phyloP scores from a whole-genome alignment of 2,797 vertebrate species.

The Pempheris klunzingeri region DNA sequence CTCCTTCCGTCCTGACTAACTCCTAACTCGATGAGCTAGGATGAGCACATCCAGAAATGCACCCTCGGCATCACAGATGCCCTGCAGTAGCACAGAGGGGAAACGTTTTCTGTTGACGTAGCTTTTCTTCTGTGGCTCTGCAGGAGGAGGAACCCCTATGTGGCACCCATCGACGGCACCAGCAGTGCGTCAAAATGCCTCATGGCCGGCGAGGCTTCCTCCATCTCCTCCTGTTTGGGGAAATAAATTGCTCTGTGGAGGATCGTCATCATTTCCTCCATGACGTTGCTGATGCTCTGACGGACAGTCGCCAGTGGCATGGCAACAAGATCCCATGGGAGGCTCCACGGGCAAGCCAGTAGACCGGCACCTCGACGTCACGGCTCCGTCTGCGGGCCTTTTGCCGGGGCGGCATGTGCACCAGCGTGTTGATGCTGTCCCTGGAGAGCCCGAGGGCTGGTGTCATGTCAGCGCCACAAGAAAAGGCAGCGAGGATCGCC shows the following conservation, averaged over 20 bases:
- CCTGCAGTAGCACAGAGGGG: neutral
- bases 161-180: neutral
- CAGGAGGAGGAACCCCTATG: neutral
- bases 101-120: neutral
- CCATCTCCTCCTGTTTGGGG: neutral
- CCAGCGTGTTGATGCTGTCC: too few species aligned
- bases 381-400: too few species aligned
- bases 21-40: too few species aligned
- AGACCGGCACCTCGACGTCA: too few species aligned
- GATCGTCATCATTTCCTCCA: constrained; percentile 2
- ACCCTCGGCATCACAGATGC: neutral
- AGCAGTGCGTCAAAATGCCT: neutral
- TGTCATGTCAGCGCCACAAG: too few species aligned
- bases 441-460: too few species aligned
- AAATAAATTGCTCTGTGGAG: neutral
- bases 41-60: too few species aligned
- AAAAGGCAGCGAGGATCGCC: too few species aligned
- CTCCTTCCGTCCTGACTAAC: too few species aligned
- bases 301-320: constrained; percentile 6
- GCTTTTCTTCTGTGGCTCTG: neutral
- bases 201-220: neutral
- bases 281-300: neutral
- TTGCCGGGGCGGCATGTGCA: too few species aligned
- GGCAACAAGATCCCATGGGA: too few species aligned
- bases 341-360: too few species aligned